Conservation (phyloP, 2,888 invertebrate species). For the Rhopalosiphum nymphaeae region DNA sequence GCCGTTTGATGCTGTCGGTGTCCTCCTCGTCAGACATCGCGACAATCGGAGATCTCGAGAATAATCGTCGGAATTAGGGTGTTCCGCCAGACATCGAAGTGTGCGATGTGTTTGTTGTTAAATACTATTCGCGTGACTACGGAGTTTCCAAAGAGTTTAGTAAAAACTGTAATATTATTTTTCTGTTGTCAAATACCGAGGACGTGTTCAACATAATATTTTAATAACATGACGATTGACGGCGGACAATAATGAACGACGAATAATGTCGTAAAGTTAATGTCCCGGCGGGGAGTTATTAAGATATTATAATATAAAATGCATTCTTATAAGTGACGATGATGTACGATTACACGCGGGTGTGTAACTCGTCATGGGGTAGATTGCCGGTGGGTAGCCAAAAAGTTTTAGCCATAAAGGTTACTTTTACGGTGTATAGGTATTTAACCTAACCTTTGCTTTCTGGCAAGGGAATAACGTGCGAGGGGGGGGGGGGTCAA, state of each 20-base stretch:
- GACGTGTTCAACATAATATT: background rate
- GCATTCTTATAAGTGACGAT: too few relatives aligned
- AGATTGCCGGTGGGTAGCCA: too few relatives aligned
- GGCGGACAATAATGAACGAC: background rate
- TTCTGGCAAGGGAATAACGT: too few relatives aligned
- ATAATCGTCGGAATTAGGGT: too few relatives aligned
- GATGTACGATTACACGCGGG: too few relatives aligned
- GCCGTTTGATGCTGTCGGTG: background rate
- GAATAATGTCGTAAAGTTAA: background rate
- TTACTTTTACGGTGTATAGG: too few relatives aligned
- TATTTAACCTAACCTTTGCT: too few relatives aligned
- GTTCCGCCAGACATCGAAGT: fast-evolving
- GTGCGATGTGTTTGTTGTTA: background rate
- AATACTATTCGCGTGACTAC: background rate
- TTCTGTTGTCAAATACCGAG: background rate
- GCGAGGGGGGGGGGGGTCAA: too few relatives aligned
- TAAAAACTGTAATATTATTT: background rate
- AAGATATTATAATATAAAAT: too few relatives aligned
- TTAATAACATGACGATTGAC: background rate
- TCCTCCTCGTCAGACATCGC: background rate
- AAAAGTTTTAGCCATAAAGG: too few relatives aligned
- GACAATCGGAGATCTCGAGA: too few relatives aligned
- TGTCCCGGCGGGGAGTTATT: background rate
- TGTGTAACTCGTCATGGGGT: too few relatives aligned
- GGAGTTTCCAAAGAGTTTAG: background rate